Conservation (phyloP, 2,797 vertebrate genomes). For the Poeciliopsis paucimaculata region DNA sequence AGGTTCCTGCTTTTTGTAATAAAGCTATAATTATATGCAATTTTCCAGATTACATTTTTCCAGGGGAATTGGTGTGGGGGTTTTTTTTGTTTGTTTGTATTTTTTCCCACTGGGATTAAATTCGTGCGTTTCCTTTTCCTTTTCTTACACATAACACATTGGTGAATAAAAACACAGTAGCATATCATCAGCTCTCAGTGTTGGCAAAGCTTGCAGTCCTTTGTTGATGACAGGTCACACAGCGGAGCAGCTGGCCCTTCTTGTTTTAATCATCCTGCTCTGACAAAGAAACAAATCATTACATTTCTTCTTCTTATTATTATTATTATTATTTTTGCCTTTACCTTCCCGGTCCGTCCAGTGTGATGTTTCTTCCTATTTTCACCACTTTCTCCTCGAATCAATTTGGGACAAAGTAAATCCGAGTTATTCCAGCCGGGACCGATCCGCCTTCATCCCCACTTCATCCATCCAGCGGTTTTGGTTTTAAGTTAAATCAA, state of each 20-base stretch:
- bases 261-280: slow-evolving; percentile 47
- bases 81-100: not conserved
- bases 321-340: not conserved
- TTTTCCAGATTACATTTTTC: slow-evolving; percentile 21
- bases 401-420: slow-evolving; percentile 31
- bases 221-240: slow-evolving; percentile 72
- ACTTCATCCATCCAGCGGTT: slow-evolving; percentile 63
- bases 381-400: slow-evolving; percentile 5
- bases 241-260: slow-evolving; percentile 66
- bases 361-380: slow-evolving; percentile 10
- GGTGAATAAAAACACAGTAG: not conserved
- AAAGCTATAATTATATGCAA: not conserved
- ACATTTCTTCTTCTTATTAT: not conserved
- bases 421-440: slow-evolving; percentile 66
- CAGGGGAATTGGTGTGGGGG: slow-evolving; percentile 1
- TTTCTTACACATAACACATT: not conserved
- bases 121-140: slow-evolving; percentile 14
- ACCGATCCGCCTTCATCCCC: slow-evolving; percentile 65
- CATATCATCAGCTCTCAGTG: slow-evolving; percentile 9
- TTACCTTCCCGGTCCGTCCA: slow-evolving; percentile 67
- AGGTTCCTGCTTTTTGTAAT: not conserved
- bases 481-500: slow-evolving; percentile 56
- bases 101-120: slow-evolving; percentile 17
- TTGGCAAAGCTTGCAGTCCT: slow-evolving; percentile 33
- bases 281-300: slow-evolving; percentile 42